phyloP scores from a whole-genome alignment of 2,113 vertebrate species.

The Apaloderma vittatum region DNA sequence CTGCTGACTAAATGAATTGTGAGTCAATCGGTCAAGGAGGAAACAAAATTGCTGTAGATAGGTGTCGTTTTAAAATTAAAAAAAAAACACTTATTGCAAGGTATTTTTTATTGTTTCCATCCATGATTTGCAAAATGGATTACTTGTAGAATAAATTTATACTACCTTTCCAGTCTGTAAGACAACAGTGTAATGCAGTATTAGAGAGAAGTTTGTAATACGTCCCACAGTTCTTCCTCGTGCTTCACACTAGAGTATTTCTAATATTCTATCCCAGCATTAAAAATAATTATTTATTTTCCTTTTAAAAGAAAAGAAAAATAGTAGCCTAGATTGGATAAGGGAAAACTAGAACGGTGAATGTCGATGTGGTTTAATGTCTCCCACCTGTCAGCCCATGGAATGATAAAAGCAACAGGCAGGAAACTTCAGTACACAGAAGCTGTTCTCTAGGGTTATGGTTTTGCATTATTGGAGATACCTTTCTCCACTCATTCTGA shows the following conservation, averaged over 20 bases:
- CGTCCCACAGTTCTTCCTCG: not conserved
- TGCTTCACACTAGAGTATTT: not conserved
- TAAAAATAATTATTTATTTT: not conserved
- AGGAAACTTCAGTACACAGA: not conserved
- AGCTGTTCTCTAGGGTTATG: not conserved
- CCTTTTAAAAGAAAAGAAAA: not conserved
- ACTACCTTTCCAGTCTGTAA: not conserved
- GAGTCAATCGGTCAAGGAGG: not conserved
- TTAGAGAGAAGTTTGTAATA: not conserved
- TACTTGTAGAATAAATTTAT: not conserved
- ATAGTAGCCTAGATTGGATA: not conserved
- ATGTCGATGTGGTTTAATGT: not conserved
- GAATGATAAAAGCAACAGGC: not conserved
- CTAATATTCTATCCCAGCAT: not conserved
- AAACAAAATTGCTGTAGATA: not conserved
- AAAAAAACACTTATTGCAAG: not conserved
- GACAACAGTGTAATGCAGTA: not conserved
- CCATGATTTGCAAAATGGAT: not conserved
- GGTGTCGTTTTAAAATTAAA: too few species aligned
- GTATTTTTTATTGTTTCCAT: not conserved
- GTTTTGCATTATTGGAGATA: not conserved
- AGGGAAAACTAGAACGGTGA: not conserved
- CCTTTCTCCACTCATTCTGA: not conserved
- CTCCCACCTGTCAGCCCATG: not conserved
- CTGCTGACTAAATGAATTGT: not conserved